Evolutionary conservation across 1,140 invertebrate species (phyloP), one percentile per base, ranked within the genome.

Genomic region (Tyrophagus putrescentiae): DNA sequence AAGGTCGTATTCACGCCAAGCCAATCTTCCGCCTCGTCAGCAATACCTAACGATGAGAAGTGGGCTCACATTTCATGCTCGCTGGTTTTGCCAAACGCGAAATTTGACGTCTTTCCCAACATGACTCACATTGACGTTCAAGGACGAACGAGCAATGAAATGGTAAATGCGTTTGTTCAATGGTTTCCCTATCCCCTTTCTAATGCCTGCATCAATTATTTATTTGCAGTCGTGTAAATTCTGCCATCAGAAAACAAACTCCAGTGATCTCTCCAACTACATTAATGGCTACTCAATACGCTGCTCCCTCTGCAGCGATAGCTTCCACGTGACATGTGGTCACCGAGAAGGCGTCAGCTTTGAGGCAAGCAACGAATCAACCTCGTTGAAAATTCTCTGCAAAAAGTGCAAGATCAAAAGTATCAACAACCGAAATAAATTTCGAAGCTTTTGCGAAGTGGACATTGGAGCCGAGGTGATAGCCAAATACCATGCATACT

Each of bases 401-500:
- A 68, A 68, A 9, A 68, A 70, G 21, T 61, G 44, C 31, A 21
- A 72, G 68, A 52, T 50, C 29, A 41, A 64, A 33, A 21, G 34
- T 27, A 25, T 54, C 18, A 29, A 29, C 13, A 60, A 56, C 9
- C 50, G 41, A 23, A 57, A 48, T 33, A 31, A 44, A 42, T n/a
- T 60, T 21, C 23, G 31, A 57, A 42, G 39, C 3, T 31, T 66
- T 31, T 64, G 62, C 11, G 66, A 66, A n/a, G 58, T 77, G 9
- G 65, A 68, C 50, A 60, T 68, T 33, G 71, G 70, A 68, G 69
- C 72, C 18, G 60, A 65, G 21, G 80, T 82, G 1, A 78, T 79
- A 73, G 80, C 79, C 1, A 80, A 78, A 65, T 80, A 82, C 68
- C 74, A 75, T 41, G 83, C 82, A 63, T 73, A 71, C 0, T 83